phyloP scores from a whole-genome alignment of 2,797 vertebrate genomes.

The Falco concolor region DNA sequence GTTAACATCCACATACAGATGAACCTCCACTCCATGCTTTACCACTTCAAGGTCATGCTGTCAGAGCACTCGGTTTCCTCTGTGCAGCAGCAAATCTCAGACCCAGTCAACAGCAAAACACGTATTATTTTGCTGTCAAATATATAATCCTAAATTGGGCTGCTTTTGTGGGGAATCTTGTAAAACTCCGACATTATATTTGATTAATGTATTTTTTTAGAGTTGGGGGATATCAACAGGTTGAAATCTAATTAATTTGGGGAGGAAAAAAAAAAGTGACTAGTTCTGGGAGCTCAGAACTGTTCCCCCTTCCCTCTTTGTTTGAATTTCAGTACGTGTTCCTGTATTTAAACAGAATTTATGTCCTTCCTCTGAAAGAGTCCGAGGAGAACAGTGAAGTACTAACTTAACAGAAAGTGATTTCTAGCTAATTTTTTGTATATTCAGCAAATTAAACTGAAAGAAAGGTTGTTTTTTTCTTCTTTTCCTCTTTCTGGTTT shows the following conservation, averaged over 20 bases:
- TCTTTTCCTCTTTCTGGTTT: not conserved
- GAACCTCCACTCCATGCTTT: not conserved
- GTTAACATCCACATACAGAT: not conserved
- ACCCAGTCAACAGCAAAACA: not conserved
- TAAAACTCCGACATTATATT: not conserved
- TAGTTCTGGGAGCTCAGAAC: not conserved
- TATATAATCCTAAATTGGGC: not conserved
- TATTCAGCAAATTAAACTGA: not conserved
- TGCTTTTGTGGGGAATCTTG: not conserved
- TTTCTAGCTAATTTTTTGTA: not conserved
- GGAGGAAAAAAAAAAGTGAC: not conserved
- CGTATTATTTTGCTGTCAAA: not conserved
- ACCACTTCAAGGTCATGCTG: constrained; percentile 28
- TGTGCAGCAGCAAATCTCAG: not conserved
- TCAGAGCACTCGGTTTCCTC: not conserved
- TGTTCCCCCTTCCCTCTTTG: not conserved
- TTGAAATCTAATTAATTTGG: not conserved
- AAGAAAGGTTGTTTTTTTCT: not conserved
- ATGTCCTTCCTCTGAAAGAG: not conserved
- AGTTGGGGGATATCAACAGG: not conserved
- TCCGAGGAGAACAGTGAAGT: not conserved
- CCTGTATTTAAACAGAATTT: not conserved
- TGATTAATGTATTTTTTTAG: not conserved
- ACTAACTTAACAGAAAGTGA: not conserved
- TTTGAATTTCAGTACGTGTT: not conserved